Evolutionary conservation across 2,797 vertebrate species (phyloP).

Genomic region (Eulemur albifrons): DNA sequence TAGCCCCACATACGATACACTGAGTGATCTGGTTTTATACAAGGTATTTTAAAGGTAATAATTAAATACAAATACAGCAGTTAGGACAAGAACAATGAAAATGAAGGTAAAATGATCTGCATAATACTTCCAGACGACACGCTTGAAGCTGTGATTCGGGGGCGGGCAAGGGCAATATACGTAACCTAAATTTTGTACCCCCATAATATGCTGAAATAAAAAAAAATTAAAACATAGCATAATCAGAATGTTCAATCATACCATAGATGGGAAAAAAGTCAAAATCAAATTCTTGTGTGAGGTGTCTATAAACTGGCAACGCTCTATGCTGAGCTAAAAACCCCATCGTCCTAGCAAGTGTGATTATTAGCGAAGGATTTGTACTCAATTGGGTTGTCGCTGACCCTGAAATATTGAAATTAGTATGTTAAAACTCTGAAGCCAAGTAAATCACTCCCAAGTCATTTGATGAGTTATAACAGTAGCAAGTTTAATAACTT

Average conservation of each 20-base stretch:
- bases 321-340: not conserved
- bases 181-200: too few species aligned
- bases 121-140: not conserved
- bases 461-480: not conserved
- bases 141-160: too few species aligned
- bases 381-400: not conserved
- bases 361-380: not conserved
- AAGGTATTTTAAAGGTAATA: not conserved
- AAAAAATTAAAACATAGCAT: not conserved
- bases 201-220: too few species aligned
- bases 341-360: not conserved
- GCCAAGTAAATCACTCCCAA: conserved; percentile 18
- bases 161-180: too few species aligned
- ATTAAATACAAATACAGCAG: not conserved
- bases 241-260: not conserved
- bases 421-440: conserved; percentile 50
- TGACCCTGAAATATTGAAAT: conserved; percentile 42
- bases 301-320: not conserved
- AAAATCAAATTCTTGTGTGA: not conserved
- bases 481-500: conserved; percentile 57
- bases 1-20: not conserved
- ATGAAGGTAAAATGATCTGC: not conserved
- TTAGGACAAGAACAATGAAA: not conserved
- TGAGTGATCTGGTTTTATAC: not conserved
- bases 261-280: not conserved